These are phyloP conservation scores for Drosophila parabipectinata DNA, from an alignment of 1,140 invertebrate species.

Conservation along the genomic window DNA sequence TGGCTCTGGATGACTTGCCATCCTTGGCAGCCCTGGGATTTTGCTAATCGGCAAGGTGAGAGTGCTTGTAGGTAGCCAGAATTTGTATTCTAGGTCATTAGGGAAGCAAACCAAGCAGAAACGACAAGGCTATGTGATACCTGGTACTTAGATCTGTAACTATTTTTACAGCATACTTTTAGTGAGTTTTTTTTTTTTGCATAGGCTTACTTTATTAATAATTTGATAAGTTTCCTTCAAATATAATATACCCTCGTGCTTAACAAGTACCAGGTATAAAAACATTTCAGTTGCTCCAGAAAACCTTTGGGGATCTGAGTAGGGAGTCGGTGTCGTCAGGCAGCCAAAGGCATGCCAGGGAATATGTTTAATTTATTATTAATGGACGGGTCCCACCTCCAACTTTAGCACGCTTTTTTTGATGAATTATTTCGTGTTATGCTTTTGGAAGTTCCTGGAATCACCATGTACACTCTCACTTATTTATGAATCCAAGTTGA, in stretches of 20 bases:
- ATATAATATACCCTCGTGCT: background rate
- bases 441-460: conserved; percentile 31
- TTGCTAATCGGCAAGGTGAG: conserved; percentile 28
- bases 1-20: conserved; percentile 58
- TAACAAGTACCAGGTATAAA: background rate
- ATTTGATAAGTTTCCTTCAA: background rate
- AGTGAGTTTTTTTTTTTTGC: too few relatives aligned
- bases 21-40: conserved; percentile 56
- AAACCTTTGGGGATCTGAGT: background rate
- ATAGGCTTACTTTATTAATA: too few relatives aligned
- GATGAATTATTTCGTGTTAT: conserved; percentile 53
- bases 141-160: background rate
- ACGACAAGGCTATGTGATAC: conserved; percentile 1
- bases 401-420: conserved; percentile 21
- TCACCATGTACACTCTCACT: background rate
- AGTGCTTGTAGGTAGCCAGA: conserved; percentile 9
- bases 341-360: conserved; percentile 39
- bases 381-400: conserved; percentile 41
- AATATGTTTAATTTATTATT: conserved; percentile 76
- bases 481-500: background rate
- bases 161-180: too few relatives aligned
- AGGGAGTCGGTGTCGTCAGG: background rate
- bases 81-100: conserved; percentile 65
- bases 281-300: background rate
- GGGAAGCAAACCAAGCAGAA: conserved; percentile 33